Base-by-base conservation (phyloP, 2,888 invertebrate genomes). In the Agrochola lota region DNA sequence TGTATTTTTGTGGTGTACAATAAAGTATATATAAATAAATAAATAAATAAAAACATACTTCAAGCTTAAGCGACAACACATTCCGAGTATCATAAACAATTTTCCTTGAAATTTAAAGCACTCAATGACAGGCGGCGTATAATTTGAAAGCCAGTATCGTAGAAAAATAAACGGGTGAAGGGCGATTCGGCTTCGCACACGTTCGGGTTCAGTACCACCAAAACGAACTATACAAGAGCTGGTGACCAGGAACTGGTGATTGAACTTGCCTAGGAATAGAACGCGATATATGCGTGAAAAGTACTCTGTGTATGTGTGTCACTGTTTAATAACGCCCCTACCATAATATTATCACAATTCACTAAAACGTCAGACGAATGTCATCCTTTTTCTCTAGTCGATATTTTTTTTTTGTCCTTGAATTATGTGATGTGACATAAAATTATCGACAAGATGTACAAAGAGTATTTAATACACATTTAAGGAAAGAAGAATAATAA, bases 81-180 rank as follows among this genome's bases (percentile, higher is more conserved):
- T 62, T 62, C 43, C 11, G 26, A 71, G 60, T 70, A 70, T 52
- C n/a, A 12, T 15, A 20, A 30, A 11, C 55, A 72, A 78, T 69
- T 78, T 30, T 60, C 55, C 55, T 62, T 60, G 40, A 43, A 62
- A 62, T 46, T 26, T 30, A 59, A 83, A 63, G 59, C 67, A 9
- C 52, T 60, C n/a, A 66, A 72, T 70, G 49, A 62, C 71, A 68
- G 35, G 43, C 15, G 7, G 40, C n/a, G 9, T 57, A 71, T 84
- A 60, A 77, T 71, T 63, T 55, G 26, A 64, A 73, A 57, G 23
- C 49, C 68, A 74, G 20, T 78, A 78, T 63, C 59, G 2, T 79
- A 30, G 30, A 70, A 72, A 85, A 66, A 78, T 49, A 72, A 43
- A 43, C n/a, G 1, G 9, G 17, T 0, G 43, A 43, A 46, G 23